Evolutionary conservation across 2,888 invertebrate genomes (phyloP).

Genomic region (Ormyrus rosae): DNA sequence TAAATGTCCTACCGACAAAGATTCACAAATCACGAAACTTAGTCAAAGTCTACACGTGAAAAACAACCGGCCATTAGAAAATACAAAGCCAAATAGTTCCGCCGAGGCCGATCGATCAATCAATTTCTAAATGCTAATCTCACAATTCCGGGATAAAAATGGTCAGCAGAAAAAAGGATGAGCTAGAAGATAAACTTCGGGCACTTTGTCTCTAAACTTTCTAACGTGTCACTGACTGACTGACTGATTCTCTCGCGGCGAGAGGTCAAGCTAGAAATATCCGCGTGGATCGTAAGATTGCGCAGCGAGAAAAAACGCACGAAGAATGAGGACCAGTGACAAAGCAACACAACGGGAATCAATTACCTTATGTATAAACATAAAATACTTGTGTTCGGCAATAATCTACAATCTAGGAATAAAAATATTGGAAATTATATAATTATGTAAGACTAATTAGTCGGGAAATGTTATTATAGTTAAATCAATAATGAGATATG

Average conservation of each 20-base stretch:
- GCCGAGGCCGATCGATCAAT: background rate
- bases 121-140: slow-evolving; percentile 37
- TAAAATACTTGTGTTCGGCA: too few relatives aligned
- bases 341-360: background rate
- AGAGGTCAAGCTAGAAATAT: slow-evolving; percentile 55
- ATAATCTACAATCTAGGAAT: too few relatives aligned
- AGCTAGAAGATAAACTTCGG: slow-evolving; percentile 3
- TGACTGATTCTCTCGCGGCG: slow-evolving; percentile 51
- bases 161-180: background rate
- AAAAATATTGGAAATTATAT: too few relatives aligned
- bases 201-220: slow-evolving; percentile 65
- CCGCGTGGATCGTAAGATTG: slow-evolving; percentile 15
- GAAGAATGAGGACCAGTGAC: background rate
- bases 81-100: background rate
- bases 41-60: too few relatives aligned
- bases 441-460: too few relatives aligned
- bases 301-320: background rate
- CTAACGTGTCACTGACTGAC: slow-evolving; percentile 70
- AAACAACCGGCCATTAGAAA: too few relatives aligned
- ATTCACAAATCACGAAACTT: too few relatives aligned
- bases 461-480: too few relatives aligned
- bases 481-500: too few relatives aligned
- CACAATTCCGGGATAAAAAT: background rate
- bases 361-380: too few relatives aligned
- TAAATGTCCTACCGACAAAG: too few relatives aligned